Evolutionary conservation across 2,888 invertebrate genomes (phyloP).

Genomic region (Elmis aenea): DNA sequence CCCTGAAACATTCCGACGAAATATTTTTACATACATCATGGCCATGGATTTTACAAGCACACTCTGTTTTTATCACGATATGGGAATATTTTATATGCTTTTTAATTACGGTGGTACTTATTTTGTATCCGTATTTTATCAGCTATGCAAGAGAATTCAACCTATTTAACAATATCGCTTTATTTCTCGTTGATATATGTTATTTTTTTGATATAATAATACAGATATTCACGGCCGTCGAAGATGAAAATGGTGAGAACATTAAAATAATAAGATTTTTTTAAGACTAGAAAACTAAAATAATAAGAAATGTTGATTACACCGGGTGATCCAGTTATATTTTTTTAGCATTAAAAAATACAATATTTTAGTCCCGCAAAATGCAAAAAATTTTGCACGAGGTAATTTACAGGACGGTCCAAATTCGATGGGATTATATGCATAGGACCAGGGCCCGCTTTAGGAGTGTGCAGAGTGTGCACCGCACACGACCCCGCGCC

Average conservation of each 20-base stretch:
- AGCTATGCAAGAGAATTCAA: slow-evolving; percentile 8
- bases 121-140: slow-evolving; percentile 22
- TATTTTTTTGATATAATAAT: slow-evolving; percentile 24
- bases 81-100: slow-evolving; percentile 23
- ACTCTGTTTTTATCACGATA: slow-evolving; percentile 19
- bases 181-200: slow-evolving; percentile 12
- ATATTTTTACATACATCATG: slow-evolving; percentile 23
- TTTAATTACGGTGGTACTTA: slow-evolving; percentile 13
- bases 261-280: no score
- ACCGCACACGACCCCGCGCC: no score
- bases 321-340: no score
- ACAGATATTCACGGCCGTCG: slow-evolving; percentile 25
- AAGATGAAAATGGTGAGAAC: slow-evolving; percentile 23
- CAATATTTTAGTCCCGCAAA: no score
- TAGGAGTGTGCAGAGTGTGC: no score
- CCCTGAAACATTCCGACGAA: slow-evolving; percentile 19
- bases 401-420: no score
- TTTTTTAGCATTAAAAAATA: no score
- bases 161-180: slow-evolving; percentile 5
- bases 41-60: slow-evolving; percentile 26
- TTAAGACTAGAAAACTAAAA: no score
- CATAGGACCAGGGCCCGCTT: no score
- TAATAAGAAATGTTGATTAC: no score
- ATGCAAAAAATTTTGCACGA: no score
- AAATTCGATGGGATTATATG: no score